Evolutionary conservation across 2,888 invertebrate species (phyloP), one percentile per base, ranked within the genome.

Genomic region (Chymomyza amoena): DNA sequence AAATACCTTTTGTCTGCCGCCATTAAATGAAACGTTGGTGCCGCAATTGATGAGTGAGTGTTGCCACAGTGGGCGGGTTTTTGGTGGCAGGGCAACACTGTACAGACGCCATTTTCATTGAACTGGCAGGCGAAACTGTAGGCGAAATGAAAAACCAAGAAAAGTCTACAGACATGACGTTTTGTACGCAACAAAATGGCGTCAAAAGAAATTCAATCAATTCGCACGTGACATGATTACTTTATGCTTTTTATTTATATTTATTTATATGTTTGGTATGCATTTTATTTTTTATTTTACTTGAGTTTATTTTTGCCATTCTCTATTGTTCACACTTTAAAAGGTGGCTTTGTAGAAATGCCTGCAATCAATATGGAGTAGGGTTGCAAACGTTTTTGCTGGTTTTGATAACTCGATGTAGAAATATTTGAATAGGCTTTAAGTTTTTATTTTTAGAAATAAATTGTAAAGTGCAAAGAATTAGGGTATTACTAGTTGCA

Each of bases 181-280:
- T 70, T 62, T 61, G 66, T 20, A 52, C 72, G 57, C 59, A 70
- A 77, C 80, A 79, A 86, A 87, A 84, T 87, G 76, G 79, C 75
- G 73, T 76, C 73, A 67, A 73, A 73, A 72, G 74, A 82, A 88
- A 89, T 89, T 83, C 86, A 89, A 88, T 89, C 89, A 89, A 84
- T 84, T 88, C 82, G 83, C 81, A 90, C 90, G 89, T 89, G 90
- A 90, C 84, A 84, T 87, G 90, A 89, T 89, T 90, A 87, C 83
- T 86, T 84, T 80, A 83, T 84, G 76, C 70, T 80, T 77, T 77
- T 77, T 79, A 69, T 70, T 67, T 57, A 62, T 64, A 64, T 86
- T 77, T 83, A 84, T 81, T 86, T 86, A 81, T 86, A 72, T 77
- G 76, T 54, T 54, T 54, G 54, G 70, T 70, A 73, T 78, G 73